phyloP scores from a whole-genome alignment of 64 coral and sea anemone genomes.

The Actinia tenebrosa region DNA sequence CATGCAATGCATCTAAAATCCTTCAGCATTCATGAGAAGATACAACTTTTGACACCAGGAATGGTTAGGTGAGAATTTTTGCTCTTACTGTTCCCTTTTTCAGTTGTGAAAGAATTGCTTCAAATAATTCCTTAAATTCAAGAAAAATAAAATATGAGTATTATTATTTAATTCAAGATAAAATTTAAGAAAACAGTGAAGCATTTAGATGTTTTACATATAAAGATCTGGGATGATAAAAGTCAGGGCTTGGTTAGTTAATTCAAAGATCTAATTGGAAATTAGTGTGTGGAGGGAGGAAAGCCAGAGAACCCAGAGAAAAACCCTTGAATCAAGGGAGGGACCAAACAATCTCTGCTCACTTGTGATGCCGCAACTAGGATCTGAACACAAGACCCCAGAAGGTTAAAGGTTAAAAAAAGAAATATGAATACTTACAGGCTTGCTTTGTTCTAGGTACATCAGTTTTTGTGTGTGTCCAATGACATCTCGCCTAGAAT shows the following conservation, averaged over 20 bases:
- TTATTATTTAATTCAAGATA: background rate
- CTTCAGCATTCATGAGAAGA: too few relatives aligned
- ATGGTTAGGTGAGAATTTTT: background rate
- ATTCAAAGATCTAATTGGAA: background rate
- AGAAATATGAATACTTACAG: constrained; percentile 19
- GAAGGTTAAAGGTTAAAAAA: too few relatives aligned
- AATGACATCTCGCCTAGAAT: constrained; percentile 68
- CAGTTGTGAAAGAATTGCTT: constrained; percentile 79
- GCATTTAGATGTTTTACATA: too few relatives aligned
- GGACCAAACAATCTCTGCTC: too few relatives aligned
- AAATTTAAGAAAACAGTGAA: background rate
- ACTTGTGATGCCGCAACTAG: too few relatives aligned
- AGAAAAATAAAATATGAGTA: background rate
- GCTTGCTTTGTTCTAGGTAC: constrained; percentile 69
- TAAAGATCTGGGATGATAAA: too few relatives aligned
- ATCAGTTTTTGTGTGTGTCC: constrained; percentile 62
- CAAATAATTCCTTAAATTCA: constrained; percentile 70
- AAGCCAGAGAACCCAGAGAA: too few relatives aligned
- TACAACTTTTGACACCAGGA: too few relatives aligned
- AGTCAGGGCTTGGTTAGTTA: background rate
- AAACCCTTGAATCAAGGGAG: too few relatives aligned
- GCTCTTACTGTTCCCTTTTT: constrained; percentile 85
- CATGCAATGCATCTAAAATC: too few relatives aligned
- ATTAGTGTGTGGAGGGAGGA: too few relatives aligned
- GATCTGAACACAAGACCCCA: too few relatives aligned